Conservation (phyloP, 2,888 invertebrate genomes). For the Trissoscelio sp. region DNA sequence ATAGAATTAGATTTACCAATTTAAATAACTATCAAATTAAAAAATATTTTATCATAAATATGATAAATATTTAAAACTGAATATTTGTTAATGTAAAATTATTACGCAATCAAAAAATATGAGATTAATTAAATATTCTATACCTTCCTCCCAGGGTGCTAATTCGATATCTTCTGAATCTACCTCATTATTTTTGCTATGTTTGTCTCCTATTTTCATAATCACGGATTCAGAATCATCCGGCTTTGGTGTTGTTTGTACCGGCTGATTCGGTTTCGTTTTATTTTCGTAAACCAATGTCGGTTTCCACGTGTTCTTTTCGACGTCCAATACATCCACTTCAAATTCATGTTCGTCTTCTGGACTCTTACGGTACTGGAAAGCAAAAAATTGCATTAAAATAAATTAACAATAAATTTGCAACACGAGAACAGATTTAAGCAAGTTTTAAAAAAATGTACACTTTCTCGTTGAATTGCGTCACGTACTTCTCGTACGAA, state of each 20-base stretch:
- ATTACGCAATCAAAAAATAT: too few relatives aligned
- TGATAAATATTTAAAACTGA: too few relatives aligned
- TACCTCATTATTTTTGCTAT: slow-evolving; percentile 51
- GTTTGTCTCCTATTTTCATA: slow-evolving; percentile 76
- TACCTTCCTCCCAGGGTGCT: slow-evolving; percentile 28
- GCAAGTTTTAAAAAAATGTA: too few relatives aligned
- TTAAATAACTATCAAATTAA: too few relatives aligned
- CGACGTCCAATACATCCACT: slow-evolving; percentile 70
- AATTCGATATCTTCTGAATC: slow-evolving; percentile 30
- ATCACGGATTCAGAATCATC: slow-evolving; percentile 73
- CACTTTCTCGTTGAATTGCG: too few relatives aligned
- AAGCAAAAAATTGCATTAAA: neutral
- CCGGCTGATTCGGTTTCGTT: slow-evolving; percentile 45
- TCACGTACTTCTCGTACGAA: too few relatives aligned
- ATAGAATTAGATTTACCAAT: too few relatives aligned
- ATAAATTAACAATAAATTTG: too few relatives aligned
- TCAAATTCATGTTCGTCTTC: slow-evolving; percentile 50
- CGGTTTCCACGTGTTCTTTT: slow-evolving; percentile 77
- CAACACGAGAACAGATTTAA: too few relatives aligned
- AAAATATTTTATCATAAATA: too few relatives aligned
- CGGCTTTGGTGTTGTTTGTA: slow-evolving; percentile 11
- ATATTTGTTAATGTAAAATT: too few relatives aligned
- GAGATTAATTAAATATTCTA: too few relatives aligned
- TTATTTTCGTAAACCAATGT: slow-evolving; percentile 75
- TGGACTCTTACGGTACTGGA: neutral